Conservation (phyloP, 2,888 invertebrate species). For the Griposia aprilina region DNA sequence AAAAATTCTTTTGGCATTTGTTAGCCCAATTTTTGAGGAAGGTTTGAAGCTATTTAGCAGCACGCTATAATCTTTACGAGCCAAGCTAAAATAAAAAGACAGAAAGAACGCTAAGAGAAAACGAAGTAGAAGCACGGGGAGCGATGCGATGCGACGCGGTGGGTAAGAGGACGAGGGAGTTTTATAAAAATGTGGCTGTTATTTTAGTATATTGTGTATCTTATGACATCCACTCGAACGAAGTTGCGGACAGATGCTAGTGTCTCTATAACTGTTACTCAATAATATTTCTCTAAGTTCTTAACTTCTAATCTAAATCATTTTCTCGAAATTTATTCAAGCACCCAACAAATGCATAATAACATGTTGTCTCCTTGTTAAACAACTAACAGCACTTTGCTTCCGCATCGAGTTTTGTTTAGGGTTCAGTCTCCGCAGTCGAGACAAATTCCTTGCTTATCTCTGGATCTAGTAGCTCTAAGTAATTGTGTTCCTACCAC, state of each 20-base stretch:
- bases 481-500: conserved; percentile 35
- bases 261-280: background rate
- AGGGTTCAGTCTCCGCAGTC: conserved; percentile 33
- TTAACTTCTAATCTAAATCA: background rate
- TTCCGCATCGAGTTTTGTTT: conserved; percentile 42
- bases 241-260: no score
- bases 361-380: conserved; percentile 12
- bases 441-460: conserved; percentile 62
- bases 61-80: no score
- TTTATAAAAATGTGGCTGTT: no score
- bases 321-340: background rate
- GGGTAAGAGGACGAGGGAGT: no score
- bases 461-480: conserved; percentile 41
- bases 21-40: no score
- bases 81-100: no score
- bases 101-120: no score
- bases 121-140: no score
- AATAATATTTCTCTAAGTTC: background rate
- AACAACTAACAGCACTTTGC: conserved; percentile 33
- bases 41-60: no score
- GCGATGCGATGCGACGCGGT: no score
- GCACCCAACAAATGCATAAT: conserved; percentile 10
- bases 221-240: background rate
- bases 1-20: no score
- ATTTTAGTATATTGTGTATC: no score